Base-by-base conservation (phyloP, 2,113 vertebrate genomes). In the Brachyistius frenatus region DNA sequence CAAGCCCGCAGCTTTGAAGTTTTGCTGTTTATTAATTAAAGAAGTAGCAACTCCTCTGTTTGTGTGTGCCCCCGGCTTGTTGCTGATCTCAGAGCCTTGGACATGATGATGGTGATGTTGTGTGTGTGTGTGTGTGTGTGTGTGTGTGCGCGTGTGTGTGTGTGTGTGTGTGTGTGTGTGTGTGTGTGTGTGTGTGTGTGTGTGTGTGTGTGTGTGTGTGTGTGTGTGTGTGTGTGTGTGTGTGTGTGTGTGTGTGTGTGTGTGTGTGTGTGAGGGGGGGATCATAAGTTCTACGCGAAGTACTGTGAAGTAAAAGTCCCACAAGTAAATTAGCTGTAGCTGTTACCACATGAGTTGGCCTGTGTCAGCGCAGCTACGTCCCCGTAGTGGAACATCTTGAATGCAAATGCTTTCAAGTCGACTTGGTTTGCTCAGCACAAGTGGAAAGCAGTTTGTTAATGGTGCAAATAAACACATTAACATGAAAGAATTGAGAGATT, bases 21-120 rank as follows among this genome's bases (percentile, higher is more conserved):
- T 85, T 71, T 76, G 77, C 83, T 91, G 86, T 91, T 91, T 91
- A 90, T 92, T 92, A 89, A 92, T 92, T 91, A 90, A 76, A 90
- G 86, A 88, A 81, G 72, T 76, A 55, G 67, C 86, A 86, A 86
- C 57, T 80, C 32, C 35, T 62, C 64, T 78, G 83, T 88, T 78
- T 86, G 83, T 83, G 67, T 65, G 61, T 56, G 68, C 64, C 60
- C 56, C 73, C 86, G 78, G 83, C 47, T 41, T 69, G 76, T 87
- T 35, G 65, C 64, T 75, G 70, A 78, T 83, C 78, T 83, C 64
- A 85, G 15, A 70, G 53, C 73, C 87, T 73, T 61, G 62, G 80
- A 78, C 55, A 32, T 70, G 84, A 86, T 67, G 67, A 36, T 47
- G 61, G 46, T 15, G 69, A 46, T 52, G 9, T 44, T 4, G 37